These are phyloP conservation scores for Plecotus auritus DNA, from an alignment of 2,113 vertebrate species.

Conservation along the genomic window DNA sequence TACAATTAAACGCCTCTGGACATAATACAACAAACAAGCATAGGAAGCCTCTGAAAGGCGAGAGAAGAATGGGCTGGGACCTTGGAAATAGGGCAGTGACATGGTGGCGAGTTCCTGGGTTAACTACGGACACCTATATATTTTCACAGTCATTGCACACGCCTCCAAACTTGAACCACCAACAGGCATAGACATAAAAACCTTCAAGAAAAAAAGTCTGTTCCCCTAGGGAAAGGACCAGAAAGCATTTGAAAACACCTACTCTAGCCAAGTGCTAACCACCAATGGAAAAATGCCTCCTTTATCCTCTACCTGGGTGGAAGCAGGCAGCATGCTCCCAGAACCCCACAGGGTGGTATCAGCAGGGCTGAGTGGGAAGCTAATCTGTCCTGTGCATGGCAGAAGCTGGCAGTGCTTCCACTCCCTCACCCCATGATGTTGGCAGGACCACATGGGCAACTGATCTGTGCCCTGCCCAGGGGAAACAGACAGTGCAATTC, in stretches of 20 bases:
- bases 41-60: background rate
- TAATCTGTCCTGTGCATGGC: background rate
- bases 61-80: background rate
- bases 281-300: background rate
- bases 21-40: background rate
- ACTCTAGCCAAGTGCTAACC: background rate
- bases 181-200: background rate
- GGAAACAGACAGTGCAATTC: background rate
- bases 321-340: background rate
- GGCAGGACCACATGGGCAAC: background rate
- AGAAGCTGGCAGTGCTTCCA: background rate
- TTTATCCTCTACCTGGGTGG: background rate
- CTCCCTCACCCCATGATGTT: fast-evolving
- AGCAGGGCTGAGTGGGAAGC: background rate
- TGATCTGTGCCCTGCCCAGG: background rate
- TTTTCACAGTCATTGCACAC: background rate
- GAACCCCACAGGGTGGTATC: background rate
- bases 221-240: background rate
- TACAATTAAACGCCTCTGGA: background rate
- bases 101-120: background rate
- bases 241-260: background rate
- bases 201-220: background rate
- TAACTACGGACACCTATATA: background rate
- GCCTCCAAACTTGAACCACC: background rate
- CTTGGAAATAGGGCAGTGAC: background rate